These are phyloP conservation scores for Meandrusa payeni DNA, from an alignment of 2,888 invertebrate genomes.

Conservation along the genomic window DNA sequence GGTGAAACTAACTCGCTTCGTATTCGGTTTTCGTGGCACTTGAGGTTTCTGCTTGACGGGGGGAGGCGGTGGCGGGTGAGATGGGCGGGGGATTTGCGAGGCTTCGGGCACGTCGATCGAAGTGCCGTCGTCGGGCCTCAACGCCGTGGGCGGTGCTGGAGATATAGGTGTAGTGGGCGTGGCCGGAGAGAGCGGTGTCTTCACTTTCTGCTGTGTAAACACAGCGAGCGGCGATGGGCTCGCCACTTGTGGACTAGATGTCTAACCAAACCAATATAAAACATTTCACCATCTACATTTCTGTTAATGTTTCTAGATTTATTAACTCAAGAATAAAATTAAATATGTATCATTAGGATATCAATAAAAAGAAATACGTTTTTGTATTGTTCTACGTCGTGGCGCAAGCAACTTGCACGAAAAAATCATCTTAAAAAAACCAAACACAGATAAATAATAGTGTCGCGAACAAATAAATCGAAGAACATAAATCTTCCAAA, in stretches of 20 bases:
- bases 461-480: conserved; percentile 39
- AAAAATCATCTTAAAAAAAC: conserved; percentile 47
- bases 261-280: conserved; percentile 75
- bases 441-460: conserved; percentile 36
- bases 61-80: conserved; percentile 40
- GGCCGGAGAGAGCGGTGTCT: conserved; percentile 43
- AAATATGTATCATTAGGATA: not conserved
- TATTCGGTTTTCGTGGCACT: conserved; percentile 73
- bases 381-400: conserved; percentile 25
- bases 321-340: conserved; percentile 27
- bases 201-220: conserved; percentile 60
- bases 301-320: conserved; percentile 43
- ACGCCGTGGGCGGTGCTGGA: conserved; percentile 13
- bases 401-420: conserved; percentile 68
- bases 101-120: conserved; percentile 44
- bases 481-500: conserved; percentile 74
- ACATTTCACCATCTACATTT: conserved; percentile 50
- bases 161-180: conserved; percentile 32
- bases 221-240: conserved; percentile 62
- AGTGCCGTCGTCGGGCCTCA: conserved; percentile 40
- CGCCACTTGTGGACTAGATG: conserved; percentile 64
- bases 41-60: conserved; percentile 65
- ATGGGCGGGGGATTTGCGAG: conserved; percentile 22
- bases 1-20: conserved; percentile 77
- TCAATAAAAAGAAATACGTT: not conserved